Conservation (phyloP, 2,113 vertebrate genomes). For the Saccopteryx bilineata region DNA sequence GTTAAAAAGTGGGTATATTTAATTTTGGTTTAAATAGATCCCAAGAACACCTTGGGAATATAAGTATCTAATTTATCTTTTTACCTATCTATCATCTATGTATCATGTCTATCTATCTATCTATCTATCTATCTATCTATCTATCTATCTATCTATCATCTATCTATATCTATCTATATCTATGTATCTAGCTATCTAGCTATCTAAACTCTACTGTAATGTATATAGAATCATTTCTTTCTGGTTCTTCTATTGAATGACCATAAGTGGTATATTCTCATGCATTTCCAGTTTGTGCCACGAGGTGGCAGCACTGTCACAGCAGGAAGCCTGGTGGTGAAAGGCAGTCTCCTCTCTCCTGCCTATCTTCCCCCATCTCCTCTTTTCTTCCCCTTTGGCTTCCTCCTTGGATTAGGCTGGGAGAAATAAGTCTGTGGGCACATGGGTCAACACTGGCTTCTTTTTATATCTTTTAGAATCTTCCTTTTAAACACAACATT, state of each 20-base stretch:
- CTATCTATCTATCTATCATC: too few species aligned
- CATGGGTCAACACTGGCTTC: neutral
- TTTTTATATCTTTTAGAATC: neutral
- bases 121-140: too few species aligned
- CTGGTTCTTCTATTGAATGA: neutral
- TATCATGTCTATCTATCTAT: too few species aligned
- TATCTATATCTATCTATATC: too few species aligned
- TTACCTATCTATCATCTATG: too few species aligned
- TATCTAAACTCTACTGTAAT: neutral
- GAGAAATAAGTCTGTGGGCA: neutral
- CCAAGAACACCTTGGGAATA: neutral
- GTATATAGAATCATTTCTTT: neutral
- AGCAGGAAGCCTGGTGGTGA: neutral
- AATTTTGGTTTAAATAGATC: neutral
- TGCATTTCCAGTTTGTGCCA: neutral
- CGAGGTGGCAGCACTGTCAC: slow-evolving; percentile 75
- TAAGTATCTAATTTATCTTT: too few species aligned
- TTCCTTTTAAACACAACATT: neutral
- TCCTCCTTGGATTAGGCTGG: neutral
- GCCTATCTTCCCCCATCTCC: neutral
- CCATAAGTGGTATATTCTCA: neutral
- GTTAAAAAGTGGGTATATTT: neutral
- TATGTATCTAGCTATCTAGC: too few species aligned
- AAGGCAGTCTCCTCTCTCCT: neutral
- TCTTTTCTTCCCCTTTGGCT: neutral